These are phyloP conservation scores for Gymnopithys bicolor DNA, from an alignment of 2,797 vertebrate genomes.

Conservation along the genomic window DNA sequence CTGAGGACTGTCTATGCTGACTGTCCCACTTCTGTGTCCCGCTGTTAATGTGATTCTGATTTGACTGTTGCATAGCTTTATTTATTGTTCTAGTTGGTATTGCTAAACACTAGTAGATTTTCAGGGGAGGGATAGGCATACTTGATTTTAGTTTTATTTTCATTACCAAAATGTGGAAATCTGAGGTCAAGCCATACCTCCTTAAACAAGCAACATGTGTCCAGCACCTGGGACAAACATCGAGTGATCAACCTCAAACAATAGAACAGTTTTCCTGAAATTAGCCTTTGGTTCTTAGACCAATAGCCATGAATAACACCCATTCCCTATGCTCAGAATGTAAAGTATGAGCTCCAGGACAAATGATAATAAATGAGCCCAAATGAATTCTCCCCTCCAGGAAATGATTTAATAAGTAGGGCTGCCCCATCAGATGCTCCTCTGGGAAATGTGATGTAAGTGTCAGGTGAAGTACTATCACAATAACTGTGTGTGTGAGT, in stretches of 20 bases:
- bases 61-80: neutral
- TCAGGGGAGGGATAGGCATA: neutral
- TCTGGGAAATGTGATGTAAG: conserved; percentile 55
- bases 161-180: conserved; percentile 8
- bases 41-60: neutral
- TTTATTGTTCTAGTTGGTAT: conserved; percentile 13
- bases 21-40: neutral
- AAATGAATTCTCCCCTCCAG: conserved; percentile 32
- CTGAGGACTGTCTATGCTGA: neutral
- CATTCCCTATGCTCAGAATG: neutral
- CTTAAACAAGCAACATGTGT: conserved; percentile 44
- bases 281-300: conserved; percentile 5
- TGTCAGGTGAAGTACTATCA: conserved; percentile 52
- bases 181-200: neutral
- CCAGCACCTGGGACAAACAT: conserved; percentile 41
- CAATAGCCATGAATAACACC: conserved; percentile 35
- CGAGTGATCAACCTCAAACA: conserved; percentile 17
- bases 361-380: conserved; percentile 41
- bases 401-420: conserved; percentile 34
- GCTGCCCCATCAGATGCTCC: conserved; percentile 1
- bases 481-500: neutral
- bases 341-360: conserved; percentile 8
- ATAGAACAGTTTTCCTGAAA: conserved; percentile 15
- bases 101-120: neutral
- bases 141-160: conserved; percentile 33